Base-by-base conservation (phyloP, 2,113 vertebrate genomes). In the Scomber scombrus region DNA sequence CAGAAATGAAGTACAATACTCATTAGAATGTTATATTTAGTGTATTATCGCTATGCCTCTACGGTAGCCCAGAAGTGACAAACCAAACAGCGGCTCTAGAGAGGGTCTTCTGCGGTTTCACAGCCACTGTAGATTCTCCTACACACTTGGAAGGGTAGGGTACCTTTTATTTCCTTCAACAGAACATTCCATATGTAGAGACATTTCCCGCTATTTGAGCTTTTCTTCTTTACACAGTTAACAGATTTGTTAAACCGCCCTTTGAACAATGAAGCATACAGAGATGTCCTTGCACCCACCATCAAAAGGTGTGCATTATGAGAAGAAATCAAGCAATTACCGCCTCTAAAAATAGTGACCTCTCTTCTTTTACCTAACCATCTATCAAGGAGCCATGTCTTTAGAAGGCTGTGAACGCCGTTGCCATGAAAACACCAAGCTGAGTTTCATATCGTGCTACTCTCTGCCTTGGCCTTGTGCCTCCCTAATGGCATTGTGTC, bases 391-490 rank as follows among this genome's bases (percentile, higher is more conserved):
- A 4, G 34, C 11, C n/a, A 5, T n/a, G 49, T 49, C 5, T 21
- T n/a, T 60, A 19, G 72, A 72, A 79, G 82, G 64, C 71, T 45
- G 72, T 61, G 43, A 43, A 77, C 72, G 85, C 52, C 4, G 86
- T 85, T 90, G 83, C 87, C 87, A 85, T 87, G 86, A 87, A 89
- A 86, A 88, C 85, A 54, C 60, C 16, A 55, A 66, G 78, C 75
- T 49, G 63, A 16, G 67, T 72, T 13, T 69, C 19, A 78, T 47
- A 18, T 11, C 23, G 54, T 54, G 49, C 23, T 1, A 0, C 67
- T 67, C 50, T 43, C 60, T 58, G 64, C 34, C 18, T 12, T 31
- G 31, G 72, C 54, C 54, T 46, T 12, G 23, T 61, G 45, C 58
- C 60, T 65, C 10, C 71, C 31, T 67, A 18, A 43, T 50, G 34